Evolutionary conservation across 2,888 invertebrate genomes (phyloP), one percentile per base, ranked within the genome.

Genomic region (Clusia tigrina): DNA sequence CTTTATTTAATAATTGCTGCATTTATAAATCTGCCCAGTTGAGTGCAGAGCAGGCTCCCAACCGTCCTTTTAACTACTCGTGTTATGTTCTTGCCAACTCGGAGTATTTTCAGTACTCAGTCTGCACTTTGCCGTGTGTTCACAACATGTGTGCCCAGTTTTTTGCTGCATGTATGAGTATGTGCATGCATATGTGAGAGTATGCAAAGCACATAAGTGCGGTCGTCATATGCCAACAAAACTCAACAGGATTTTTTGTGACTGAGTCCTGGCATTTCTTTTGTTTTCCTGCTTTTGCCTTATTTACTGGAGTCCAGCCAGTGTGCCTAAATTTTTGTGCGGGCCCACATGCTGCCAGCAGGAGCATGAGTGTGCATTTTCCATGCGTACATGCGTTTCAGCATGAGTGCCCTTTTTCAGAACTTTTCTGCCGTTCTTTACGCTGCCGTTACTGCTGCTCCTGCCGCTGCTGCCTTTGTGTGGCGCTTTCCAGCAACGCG

Each of bases 201-300:
- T 42, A 42, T 42, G 10, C 42, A 42, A 42, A 42, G 42, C 42
- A n/a, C 42, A 42, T 42, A 42, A 42, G 42, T 42, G 42, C 42
- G 42, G 42, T 42, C 42, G 42, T 3, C 42, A 42, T 5, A 42
- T 42, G 42, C 42, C 42, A 42, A 42, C n/a, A 42, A 42, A 42
- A 42, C n/a, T 42, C 42, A 17, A 6, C 6, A 42, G 42, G 42
- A 42, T 42, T 42, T 42, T 42, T 42, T 42, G n/a, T n/a, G n/a
- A n/a, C n/a, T n/a, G n/a, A n/a, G n/a, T n/a, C n/a, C n/a, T n/a
- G n/a, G n/a, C 42, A 42, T n/a, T n/a, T n/a, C n/a, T n/a, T n/a
- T 32, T 32, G 5, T 12, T 12, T 12, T 32, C 32, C 32, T 32
- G 5, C n/a, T 42, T 42, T 42, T 42, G 6, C 42, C 10, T 42